phyloP scores from a whole-genome alignment of 2,113 vertebrate genomes.

The Myotis lucifugus region DNA sequence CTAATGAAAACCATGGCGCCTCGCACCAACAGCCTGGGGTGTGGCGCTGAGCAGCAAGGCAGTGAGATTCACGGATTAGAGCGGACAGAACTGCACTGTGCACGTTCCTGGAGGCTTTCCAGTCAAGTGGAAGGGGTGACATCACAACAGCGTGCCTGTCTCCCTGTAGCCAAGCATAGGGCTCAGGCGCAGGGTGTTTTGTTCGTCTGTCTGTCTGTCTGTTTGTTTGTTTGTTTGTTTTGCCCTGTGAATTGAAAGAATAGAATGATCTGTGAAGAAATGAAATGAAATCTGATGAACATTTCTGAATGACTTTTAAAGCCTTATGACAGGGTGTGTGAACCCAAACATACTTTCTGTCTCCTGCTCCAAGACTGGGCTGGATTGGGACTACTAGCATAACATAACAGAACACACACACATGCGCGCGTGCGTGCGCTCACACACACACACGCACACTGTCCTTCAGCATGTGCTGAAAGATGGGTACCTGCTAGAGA shows the following conservation, averaged over 20 bases:
- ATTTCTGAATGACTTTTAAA: constrained; percentile 71
- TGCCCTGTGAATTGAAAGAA: constrained; percentile 63
- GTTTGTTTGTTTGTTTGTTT: neutral
- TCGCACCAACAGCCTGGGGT: constrained; percentile 45
- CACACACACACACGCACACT: neutral
- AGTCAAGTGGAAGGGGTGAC: constrained; percentile 70
- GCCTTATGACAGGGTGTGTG: neutral
- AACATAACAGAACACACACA: neutral
- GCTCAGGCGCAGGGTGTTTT: constrained; percentile 31
- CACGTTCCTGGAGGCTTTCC: constrained; percentile 67
- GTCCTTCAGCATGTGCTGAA: neutral
- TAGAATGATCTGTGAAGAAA: constrained; percentile 66
- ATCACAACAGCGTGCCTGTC: constrained; percentile 67
- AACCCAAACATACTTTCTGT: neutral
- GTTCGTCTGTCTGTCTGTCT: neutral
- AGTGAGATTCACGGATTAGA: constrained; percentile 69
- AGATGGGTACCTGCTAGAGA: neutral
- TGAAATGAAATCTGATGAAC: constrained; percentile 70
- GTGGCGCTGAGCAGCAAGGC: neutral
- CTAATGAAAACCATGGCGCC: constrained; percentile 60
- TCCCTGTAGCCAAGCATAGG: constrained; percentile 52
- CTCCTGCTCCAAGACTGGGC: neutral
- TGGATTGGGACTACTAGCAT: neutral
- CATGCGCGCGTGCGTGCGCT: rapidly evolving
- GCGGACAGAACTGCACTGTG: constrained; percentile 64